Evolutionary conservation across 2,888 invertebrate species (phyloP).

Genomic region (Lasioglossum zephyrum): DNA sequence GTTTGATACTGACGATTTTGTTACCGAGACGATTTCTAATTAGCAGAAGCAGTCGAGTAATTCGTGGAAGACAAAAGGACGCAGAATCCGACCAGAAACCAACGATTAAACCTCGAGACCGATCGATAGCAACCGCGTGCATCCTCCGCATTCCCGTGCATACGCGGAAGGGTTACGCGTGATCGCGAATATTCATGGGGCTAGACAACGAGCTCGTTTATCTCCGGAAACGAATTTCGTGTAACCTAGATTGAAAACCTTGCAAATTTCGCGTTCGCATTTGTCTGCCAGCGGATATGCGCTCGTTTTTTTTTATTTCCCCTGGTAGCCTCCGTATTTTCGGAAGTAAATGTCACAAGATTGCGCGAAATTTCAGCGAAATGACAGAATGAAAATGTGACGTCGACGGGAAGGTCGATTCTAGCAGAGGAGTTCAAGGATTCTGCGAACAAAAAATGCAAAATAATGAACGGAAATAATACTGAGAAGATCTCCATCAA

Average conservation of each 20-base stretch:
- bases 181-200: constrained; percentile 57
- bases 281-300: constrained; percentile 20
- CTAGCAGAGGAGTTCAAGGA: background rate
- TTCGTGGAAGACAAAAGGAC: background rate
- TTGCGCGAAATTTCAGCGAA: constrained; percentile 1
- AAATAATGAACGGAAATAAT: background rate
- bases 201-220: constrained; percentile 48
- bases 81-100: background rate
- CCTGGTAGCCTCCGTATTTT: background rate
- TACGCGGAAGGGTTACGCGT: constrained; percentile 37
- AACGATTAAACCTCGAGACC: constrained; percentile 26
- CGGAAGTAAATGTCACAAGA: constrained; percentile 9
- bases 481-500: too few relatives aligned
- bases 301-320: background rate
- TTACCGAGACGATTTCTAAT: background rate
- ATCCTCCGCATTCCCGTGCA: constrained; percentile 1
- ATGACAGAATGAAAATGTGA: background rate
- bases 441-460: background rate
- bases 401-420: background rate
- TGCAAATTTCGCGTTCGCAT: constrained; percentile 30
- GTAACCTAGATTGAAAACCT: constrained; percentile 51
- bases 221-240: constrained; percentile 56
- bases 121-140: constrained; percentile 33
- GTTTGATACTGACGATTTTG: background rate
- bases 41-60: background rate